Evolutionary conservation across 1,140 invertebrate species (phyloP), one percentile per base, ranked within the genome.

Genomic region (Tribolium castaneum): DNA sequence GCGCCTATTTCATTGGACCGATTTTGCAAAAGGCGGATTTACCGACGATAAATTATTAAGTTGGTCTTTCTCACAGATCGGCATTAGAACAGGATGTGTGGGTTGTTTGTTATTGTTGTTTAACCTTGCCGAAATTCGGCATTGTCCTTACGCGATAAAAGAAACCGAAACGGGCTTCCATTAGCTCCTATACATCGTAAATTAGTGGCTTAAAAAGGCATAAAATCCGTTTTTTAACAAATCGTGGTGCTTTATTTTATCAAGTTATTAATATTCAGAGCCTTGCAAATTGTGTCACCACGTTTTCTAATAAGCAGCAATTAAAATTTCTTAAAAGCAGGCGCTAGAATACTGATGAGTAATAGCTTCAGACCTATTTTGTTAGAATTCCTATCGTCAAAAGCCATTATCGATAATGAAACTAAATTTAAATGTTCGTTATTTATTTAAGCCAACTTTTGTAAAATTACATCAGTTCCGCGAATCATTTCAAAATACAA

Each of bases 41-140:
- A 66, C 34, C 34, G 12, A 30, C 59, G 5, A 66, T 66, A 66
- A 66, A 39, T 66, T 66, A 66, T 66, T 35, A 35, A 35, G 59
- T 34, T 66, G 59, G 12, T 62, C 22, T 62, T 62, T 62, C 30
- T 62, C n/a, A 62, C 16, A 10, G 56, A 62, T 25, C 19, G 25
- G 1, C 16, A 66, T n/a, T 35, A 66, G 45, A 66, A 66, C 59
- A 66, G 59, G 59, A 66, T 66, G 30, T 66, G 59, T 66, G 34
- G 59, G 59, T 66, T 66, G 59, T 66, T 66, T 66, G 59, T 66
- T 66, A 66, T 66, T 66, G 59, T 66, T 66, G 59, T 66, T 66
- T 66, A 66, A 66, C 59, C 59, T 66, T 66, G 59, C 59, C 59
- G 59, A 66, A 45, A 35, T 66, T 14, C 34, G 10, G 59, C 30